phyloP scores from a whole-genome alignment of 2,113 vertebrate species.

The Synodontis membranacea region DNA sequence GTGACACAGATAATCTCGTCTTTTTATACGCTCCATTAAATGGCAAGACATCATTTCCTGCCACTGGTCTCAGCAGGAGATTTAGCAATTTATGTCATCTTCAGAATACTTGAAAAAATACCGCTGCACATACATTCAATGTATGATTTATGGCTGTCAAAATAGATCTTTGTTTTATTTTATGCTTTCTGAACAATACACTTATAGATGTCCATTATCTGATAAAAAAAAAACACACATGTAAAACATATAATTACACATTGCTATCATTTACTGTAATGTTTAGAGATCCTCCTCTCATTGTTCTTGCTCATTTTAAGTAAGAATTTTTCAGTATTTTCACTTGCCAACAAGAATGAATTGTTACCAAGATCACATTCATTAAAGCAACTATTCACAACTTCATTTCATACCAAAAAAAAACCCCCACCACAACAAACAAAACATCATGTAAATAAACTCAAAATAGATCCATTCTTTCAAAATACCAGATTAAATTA shows the following conservation, averaged over 20 bases:
- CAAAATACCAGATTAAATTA: background rate
- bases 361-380: background rate
- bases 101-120: slow-evolving; percentile 34
- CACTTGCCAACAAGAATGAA: background rate
- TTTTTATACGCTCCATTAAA: slow-evolving; percentile 63
- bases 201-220: background rate
- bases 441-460: background rate
- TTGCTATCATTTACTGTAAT: background rate
- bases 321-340: background rate
- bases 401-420: background rate
- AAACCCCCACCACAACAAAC: background rate
- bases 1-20: slow-evolving; percentile 64
- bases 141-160: slow-evolving; percentile 2
- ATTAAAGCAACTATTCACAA: background rate
- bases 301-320: background rate
- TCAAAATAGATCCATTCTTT: background rate
- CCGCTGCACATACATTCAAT: slow-evolving; percentile 9
- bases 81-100: slow-evolving; percentile 54
- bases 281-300: background rate
- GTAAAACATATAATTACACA: background rate
- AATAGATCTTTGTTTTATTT: background rate
- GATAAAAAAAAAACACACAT: background rate
- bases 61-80: slow-evolving; percentile 48
- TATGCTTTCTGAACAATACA: background rate
- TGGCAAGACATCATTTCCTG: slow-evolving; percentile 54